Evolutionary conservation across 2,888 invertebrate genomes (phyloP), one percentile per base, ranked within the genome.

Genomic region (Zaprionus lineosus): DNA sequence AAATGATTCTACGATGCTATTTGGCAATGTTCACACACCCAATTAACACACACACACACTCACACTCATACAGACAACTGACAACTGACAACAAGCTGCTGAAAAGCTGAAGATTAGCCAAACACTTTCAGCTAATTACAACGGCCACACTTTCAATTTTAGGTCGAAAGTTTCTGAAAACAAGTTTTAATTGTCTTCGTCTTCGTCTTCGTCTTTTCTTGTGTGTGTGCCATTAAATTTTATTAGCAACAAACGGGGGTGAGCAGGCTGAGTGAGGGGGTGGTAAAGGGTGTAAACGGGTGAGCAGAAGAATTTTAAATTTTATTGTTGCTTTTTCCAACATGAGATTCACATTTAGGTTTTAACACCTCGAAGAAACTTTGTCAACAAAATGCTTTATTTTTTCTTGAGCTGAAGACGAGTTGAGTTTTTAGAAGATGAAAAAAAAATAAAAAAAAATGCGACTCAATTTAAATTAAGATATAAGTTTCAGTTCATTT

Each of bases 71-170:
- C 26, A 5, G 28, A 5, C 19, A 6, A 2, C 16, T 26, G 21
- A 31, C 24, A 44, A 53, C 56, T 50, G 51, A 50, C 56, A 61
- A 39, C 51, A 24, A 46, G 41, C 46, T 44, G 40, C 29, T 29
- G 26, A 12, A 44, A 15, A 43, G 40, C 36, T 39, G 28, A 14
- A 44, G 18, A 40, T 16, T 11, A 52, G 36, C 46, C 43, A 48
- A 57, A 66, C 50, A 43, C 28, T 50, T 39, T 31, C 40, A 40
- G 48, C 68, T 64, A 64, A 64, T 62, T 67, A 48, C 60, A 60
- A 55, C 40, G 47, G 58, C 53, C 59, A 66, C 70, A 74, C 73
- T 84, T 81, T 75, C 67, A 66, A 71, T 77, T 81, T 63, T 60
- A 33, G 18, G 33, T 59, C 60, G 60, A 69, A 63, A 67, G 63